These are phyloP conservation scores for Pilophorus perplexus DNA, from an alignment of 2,888 invertebrate genomes.

Conservation along the genomic window DNA sequence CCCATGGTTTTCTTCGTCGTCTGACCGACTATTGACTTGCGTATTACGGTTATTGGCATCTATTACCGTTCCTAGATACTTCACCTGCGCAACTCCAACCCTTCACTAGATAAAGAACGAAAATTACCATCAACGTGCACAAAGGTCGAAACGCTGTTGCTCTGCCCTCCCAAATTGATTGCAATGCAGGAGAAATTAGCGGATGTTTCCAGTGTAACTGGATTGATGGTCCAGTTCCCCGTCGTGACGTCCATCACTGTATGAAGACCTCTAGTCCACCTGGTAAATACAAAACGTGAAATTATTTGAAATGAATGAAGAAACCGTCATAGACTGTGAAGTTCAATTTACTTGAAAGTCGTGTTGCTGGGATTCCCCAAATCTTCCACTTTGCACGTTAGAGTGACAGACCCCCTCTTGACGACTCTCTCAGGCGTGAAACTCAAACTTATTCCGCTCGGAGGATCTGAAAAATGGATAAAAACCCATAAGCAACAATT, in stretches of 20 bases:
- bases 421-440: constrained; percentile 74
- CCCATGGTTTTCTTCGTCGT: too few relatives aligned
- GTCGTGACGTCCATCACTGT: constrained; percentile 72
- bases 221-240: constrained; percentile 74
- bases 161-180: constrained; percentile 79
- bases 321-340: too few relatives aligned
- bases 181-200: constrained; percentile 89
- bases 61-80: too few relatives aligned
- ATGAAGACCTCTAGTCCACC: constrained; percentile 77
- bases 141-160: constrained; percentile 64
- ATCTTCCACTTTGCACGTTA: constrained; percentile 80
- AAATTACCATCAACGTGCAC: constrained; percentile 72
- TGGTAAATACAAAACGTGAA: not conserved
- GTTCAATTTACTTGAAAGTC: constrained; percentile 55
- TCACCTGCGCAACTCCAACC: too few relatives aligned
- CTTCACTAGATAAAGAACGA: too few relatives aligned
- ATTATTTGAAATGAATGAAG: too few relatives aligned
- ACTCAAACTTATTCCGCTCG: constrained; percentile 74
- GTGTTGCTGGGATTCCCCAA: constrained; percentile 68
- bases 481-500: constrained; percentile 40
- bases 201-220: constrained; percentile 79
- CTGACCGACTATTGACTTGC: too few relatives aligned
- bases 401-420: constrained; percentile 77
- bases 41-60: too few relatives aligned
- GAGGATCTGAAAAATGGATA: constrained; percentile 66